These are phyloP conservation scores for Meloidogyne hapla DNA, from an alignment of 1,140 invertebrate species.

Conservation along the genomic window DNA sequence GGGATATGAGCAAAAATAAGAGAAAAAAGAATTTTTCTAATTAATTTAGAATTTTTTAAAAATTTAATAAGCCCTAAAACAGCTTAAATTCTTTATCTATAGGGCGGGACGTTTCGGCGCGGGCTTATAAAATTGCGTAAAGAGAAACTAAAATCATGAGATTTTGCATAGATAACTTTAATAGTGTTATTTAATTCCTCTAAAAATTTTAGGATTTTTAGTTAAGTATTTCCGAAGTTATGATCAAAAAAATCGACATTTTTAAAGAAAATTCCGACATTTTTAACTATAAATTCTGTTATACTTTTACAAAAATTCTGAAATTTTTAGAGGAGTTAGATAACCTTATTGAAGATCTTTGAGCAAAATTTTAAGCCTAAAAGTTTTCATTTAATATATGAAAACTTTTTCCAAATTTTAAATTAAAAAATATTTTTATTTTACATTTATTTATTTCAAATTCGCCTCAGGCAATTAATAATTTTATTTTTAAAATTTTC, in stretches of 20 bases:
- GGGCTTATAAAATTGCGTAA: constrained; percentile 13
- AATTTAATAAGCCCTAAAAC: constrained; percentile 18
- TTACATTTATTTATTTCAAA: neutral
- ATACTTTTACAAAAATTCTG: too few relatives aligned
- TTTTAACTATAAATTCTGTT: too few relatives aligned
- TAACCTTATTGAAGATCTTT: too few relatives aligned
- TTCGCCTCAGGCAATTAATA: neutral
- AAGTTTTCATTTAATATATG: too few relatives aligned
- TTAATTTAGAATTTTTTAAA: constrained; percentile 11
- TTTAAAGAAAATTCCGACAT: too few relatives aligned
- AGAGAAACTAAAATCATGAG: neutral
- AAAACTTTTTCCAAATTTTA: too few relatives aligned
- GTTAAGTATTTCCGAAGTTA: too few relatives aligned
- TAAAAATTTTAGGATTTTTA: neutral
- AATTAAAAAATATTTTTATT: too few relatives aligned
- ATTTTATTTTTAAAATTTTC: neutral
- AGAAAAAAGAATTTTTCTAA: neutral
- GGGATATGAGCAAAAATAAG: neutral
- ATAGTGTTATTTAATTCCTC: neutral
- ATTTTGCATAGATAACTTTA: neutral
- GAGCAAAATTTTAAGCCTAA: too few relatives aligned
- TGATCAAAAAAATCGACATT: too few relatives aligned
- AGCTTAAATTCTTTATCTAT: neutral
- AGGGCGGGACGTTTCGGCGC: neutral
- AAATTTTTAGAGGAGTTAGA: too few relatives aligned